These are phyloP conservation scores for Eulemur rufifrons DNA, from an alignment of 2,113 vertebrate species.

Conservation along the genomic window DNA sequence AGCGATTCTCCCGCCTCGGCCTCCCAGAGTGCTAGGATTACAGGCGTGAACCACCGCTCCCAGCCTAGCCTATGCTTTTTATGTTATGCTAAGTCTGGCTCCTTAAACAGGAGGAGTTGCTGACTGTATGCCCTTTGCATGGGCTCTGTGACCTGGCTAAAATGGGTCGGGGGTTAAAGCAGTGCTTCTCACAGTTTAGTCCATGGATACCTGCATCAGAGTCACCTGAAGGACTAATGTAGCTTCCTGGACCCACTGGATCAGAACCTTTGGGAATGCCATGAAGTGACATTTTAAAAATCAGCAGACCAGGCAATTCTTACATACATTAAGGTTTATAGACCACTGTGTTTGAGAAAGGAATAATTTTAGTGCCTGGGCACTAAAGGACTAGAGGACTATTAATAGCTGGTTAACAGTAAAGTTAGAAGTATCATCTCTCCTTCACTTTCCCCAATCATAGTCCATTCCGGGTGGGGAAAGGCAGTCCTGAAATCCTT, in stretches of 20 bases:
- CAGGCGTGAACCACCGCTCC: too few species aligned
- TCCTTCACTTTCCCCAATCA: not conserved
- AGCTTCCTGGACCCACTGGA: not conserved
- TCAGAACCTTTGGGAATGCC: not conserved
- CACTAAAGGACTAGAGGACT: not conserved
- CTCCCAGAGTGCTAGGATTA: too few species aligned
- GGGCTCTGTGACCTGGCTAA: not conserved
- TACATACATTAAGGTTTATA: not conserved
- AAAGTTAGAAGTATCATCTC: not conserved
- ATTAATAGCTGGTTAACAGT: not conserved
- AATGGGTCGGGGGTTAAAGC: not conserved
- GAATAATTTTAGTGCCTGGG: not conserved
- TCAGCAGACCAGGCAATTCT: constrained; percentile 7
- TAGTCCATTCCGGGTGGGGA: not conserved
- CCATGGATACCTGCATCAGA: not conserved
- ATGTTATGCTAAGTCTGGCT: not conserved
- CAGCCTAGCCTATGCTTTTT: not conserved
- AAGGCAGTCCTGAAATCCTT: not conserved
- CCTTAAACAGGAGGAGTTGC: not conserved
- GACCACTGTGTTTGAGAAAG: not conserved
- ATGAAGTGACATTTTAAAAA: not conserved
- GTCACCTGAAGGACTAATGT: not conserved
- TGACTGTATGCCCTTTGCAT: not conserved
- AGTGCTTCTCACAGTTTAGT: not conserved
- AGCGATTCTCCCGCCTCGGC: too few species aligned